Evolutionary conservation across 2,888 invertebrate genomes (phyloP).

Genomic region (Cheilosia vernalis): DNA sequence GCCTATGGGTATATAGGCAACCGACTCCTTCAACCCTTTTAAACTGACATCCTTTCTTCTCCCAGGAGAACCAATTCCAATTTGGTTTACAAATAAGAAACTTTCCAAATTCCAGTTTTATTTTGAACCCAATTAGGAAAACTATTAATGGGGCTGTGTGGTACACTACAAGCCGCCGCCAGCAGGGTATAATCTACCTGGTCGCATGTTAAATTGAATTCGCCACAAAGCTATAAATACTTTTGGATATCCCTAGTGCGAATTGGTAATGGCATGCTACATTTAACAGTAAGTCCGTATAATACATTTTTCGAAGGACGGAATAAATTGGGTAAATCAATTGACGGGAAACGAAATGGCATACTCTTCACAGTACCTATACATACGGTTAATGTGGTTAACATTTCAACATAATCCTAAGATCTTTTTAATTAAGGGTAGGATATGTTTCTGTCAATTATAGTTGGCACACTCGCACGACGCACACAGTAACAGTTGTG

Average conservation of each 20-base stretch:
- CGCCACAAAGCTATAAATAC: constrained; percentile 17
- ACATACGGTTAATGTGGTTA: constrained; percentile 3
- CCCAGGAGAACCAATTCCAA: constrained; percentile 8
- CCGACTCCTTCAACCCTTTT: constrained; percentile 17
- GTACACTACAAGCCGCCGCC: neutral
- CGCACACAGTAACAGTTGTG: neutral
- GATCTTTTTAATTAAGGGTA: constrained; percentile 30
- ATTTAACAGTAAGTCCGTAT: constrained; percentile 21
- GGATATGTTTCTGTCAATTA: constrained; percentile 34
- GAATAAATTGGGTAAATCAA: constrained; percentile 42
- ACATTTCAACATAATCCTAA: constrained; percentile 14
- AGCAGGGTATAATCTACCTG: neutral
- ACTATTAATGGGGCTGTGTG: constrained; percentile 42
- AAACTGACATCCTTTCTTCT: neutral
- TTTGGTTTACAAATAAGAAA: constrained; percentile 24
- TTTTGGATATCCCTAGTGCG: constrained; percentile 6
- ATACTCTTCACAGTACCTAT: neutral
- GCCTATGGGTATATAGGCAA: neutral
- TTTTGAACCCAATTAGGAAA: constrained; percentile 33
- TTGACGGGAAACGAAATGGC: constrained; percentile 44
- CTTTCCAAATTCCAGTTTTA: constrained; percentile 9
- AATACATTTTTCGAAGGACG: constrained; percentile 33
- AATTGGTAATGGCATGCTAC: constrained; percentile 21
- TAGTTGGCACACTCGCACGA: constrained; percentile 9
- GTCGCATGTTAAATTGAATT: constrained; percentile 42